A percentile compares a stretch with the other conserved stretches of the same genome.
phyloP scores from a whole-genome alignment of 2,888 invertebrate species.

The Nomada ferruginata region DNA sequence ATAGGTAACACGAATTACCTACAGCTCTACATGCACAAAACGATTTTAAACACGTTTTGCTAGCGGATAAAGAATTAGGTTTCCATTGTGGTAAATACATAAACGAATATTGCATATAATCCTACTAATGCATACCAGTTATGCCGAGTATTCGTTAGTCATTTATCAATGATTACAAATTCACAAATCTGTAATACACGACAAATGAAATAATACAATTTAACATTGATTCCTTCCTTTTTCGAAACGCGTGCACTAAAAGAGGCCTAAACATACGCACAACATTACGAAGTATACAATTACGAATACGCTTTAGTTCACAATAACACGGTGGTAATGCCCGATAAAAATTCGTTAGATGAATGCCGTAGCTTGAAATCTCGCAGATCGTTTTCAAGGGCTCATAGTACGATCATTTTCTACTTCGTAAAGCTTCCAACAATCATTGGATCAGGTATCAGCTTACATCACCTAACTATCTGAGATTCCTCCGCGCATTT shows the following conservation, averaged over 20 bases:
- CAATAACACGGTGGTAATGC: slow-evolving; percentile 44
- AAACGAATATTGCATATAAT: neutral
- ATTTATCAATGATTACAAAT: neutral
- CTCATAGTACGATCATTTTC: neutral
- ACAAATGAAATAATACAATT: neutral
- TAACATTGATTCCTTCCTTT: neutral
- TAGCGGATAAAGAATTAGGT: slow-evolving; percentile 4
- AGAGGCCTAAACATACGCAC: slow-evolving; percentile 36
- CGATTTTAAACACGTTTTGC: neutral
- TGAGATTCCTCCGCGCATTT: slow-evolving; percentile 46
- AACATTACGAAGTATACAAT: slow-evolving; percentile 35
- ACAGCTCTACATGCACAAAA: neutral
- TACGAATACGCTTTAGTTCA: slow-evolving; percentile 25
- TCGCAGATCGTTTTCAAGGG: slow-evolving; percentile 2
- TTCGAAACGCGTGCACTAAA: slow-evolving; percentile 40
- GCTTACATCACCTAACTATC: slow-evolving; percentile 51
- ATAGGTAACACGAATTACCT: neutral
- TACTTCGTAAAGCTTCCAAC: slow-evolving; percentile 14
- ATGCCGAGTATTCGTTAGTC: neutral
- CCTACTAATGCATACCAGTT: neutral
- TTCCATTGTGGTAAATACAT: neutral
- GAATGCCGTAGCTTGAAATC: slow-evolving; percentile 37
- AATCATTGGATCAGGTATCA: slow-evolving; percentile 36
- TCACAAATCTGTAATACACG: neutral
- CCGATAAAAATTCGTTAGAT: slow-evolving; percentile 42